These are phyloP conservation scores for Rhopalosiphum nymphaeae DNA, from an alignment of 2,888 invertebrate genomes.

Conservation along the genomic window DNA sequence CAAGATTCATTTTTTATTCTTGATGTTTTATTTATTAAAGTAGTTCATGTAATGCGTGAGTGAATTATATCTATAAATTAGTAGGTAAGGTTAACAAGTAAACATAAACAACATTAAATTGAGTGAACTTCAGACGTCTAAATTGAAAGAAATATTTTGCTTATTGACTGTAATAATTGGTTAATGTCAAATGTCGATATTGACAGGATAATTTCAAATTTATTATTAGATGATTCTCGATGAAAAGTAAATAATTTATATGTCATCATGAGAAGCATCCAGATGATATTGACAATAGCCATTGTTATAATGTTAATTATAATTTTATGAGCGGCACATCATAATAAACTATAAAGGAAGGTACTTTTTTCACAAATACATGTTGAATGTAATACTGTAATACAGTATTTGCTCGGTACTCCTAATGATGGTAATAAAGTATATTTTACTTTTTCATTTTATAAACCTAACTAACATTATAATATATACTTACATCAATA, in stretches of 20 bases:
- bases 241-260: not conserved
- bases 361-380: not conserved
- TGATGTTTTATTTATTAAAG: not conserved
- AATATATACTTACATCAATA: not conserved
- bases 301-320: conserved; percentile 9
- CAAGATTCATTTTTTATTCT: not conserved
- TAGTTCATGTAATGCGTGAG: not conserved
- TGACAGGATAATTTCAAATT: conserved; percentile 45
- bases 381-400: not conserved
- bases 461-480: not conserved
- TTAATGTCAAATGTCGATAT: conserved; percentile 21
- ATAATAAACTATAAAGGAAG: not conserved
- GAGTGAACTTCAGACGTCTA: conserved; percentile 19
- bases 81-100: not conserved
- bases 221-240: not conserved
- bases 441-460: not conserved
- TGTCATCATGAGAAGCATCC: conserved; percentile 22
- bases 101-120: not conserved
- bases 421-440: not conserved
- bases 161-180: conserved; percentile 1
- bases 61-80: not conserved
- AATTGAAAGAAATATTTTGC: not conserved
- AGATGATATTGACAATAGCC: conserved; percentile 31
- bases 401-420: not conserved
- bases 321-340: not conserved